These are phyloP conservation scores for Lepidiolamprologus cunningtoni DNA, from an alignment of 2,113 vertebrate species.

Conservation along the genomic window DNA sequence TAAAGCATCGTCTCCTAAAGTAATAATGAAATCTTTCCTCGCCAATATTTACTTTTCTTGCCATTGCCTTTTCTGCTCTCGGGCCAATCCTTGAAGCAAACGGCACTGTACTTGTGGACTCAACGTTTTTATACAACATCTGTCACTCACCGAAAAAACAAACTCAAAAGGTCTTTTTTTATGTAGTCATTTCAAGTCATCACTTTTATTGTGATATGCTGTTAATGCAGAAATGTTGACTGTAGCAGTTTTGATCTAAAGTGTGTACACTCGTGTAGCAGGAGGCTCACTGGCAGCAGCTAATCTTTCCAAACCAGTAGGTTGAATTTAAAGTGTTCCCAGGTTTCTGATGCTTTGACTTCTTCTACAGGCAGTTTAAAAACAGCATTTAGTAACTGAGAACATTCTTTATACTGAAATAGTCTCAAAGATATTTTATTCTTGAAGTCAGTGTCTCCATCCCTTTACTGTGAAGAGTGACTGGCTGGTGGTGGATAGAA, in stretches of 20 bases:
- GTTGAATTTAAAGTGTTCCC: not conserved
- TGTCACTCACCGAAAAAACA: not conserved
- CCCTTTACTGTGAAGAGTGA: not conserved
- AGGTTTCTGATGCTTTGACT: not conserved
- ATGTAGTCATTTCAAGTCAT: not conserved
- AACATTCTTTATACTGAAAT: not conserved
- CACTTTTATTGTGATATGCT: not conserved
- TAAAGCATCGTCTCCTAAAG: not conserved
- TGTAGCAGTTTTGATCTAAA: not conserved
- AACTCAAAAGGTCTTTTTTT: not conserved
- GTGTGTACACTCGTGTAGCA: not conserved
- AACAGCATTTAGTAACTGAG: not conserved
- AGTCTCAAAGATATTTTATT: not conserved
- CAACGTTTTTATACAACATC: not conserved
- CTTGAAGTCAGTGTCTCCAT: not conserved
- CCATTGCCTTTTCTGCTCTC: not conserved
- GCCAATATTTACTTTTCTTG: not conserved
- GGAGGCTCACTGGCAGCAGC: not conserved
- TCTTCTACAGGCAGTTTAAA: not conserved
- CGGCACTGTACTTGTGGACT: not conserved
- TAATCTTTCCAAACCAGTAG: not conserved
- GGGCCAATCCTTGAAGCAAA: not conserved
- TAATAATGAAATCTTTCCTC: not conserved
- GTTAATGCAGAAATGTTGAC: not conserved
- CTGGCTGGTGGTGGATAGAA: conserved; percentile 21